Base-by-base conservation (phyloP, 2,888 invertebrate genomes). In the Acleris holmiana region DNA sequence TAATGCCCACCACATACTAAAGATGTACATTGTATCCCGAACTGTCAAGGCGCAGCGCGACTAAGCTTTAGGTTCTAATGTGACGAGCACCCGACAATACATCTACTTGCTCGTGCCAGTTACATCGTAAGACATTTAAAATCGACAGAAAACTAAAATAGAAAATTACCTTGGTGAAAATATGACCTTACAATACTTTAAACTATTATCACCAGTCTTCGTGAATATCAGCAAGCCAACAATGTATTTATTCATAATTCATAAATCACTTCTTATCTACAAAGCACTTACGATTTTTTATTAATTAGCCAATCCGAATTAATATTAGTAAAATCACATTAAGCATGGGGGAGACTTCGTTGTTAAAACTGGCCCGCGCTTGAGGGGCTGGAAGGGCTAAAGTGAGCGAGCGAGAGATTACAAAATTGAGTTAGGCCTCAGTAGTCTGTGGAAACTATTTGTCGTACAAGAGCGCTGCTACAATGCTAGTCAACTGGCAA, bases 21-120 rank as follows among this genome's bases (percentile, higher is more conserved):
- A 15, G 44, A n/a, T 50, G 59, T 54, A 56, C 51, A 57, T 66
- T 76, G 77, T 76, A 80, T 73, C 74, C 67, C 46, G n/a, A 56
- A 46, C 18, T 29, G 25, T 73, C 73, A 76, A 77, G 68, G 35
- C 75, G 72, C 73, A 76, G 76, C 75, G 76, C 75, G 76, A 76
- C 73, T 66, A 77, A 79, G 80, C 80, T 60, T 70, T 66, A 65
- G 73, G 74, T 65, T 68, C 74, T 75, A 76, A 76, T 71, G 71
- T 72, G 80, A 77, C 71, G 79, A 82, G 80, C 83, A 82, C 80
- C 82, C 71, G 75, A 77, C 77, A 40, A 75, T 76, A 21, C 41
- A 40, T 53, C 44, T n/a, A 25, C 44, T 17, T 55, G 25, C 15
- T 41, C 6, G 55, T 54, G 54, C 41, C 35, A 55, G 35, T 44